Conservation (phyloP, 1,140 invertebrate species). For the Drosophila sturtevanti region DNA sequence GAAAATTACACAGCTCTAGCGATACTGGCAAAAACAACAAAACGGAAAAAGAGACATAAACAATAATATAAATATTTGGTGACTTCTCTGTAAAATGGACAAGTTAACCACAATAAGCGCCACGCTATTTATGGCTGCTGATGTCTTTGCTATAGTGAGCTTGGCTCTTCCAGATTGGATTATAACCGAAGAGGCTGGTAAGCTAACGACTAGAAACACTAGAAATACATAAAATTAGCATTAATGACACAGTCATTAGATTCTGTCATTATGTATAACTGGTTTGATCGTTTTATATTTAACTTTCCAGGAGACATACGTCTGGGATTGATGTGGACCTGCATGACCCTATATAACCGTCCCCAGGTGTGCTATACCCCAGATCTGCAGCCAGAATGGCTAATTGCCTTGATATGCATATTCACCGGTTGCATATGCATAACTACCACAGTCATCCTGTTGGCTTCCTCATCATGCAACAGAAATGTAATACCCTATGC, state of each 20-base stretch:
- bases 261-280: slow-evolving; percentile 1
- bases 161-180: slow-evolving; percentile 98
- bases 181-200: slow-evolving; percentile 93
- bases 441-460: slow-evolving; percentile 93
- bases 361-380: slow-evolving; percentile 94
- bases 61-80: background rate
- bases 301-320: slow-evolving; percentile 85
- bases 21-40: background rate
- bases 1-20: background rate
- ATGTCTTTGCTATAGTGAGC: slow-evolving; percentile 96
- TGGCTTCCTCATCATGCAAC: slow-evolving; percentile 95
- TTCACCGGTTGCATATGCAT: slow-evolving; percentile 96
- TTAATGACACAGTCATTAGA: slow-evolving; percentile 10
- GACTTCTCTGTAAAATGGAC: slow-evolving; percentile 86
- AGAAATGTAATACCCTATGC: slow-evolving; percentile 95
- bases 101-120: slow-evolving; percentile 96
- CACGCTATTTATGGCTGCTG: slow-evolving; percentile 94
- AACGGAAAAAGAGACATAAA: background rate
- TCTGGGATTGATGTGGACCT: slow-evolving; percentile 96
- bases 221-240: background rate
- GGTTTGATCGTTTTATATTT: background rate
- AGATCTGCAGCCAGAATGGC: slow-evolving; percentile 94
- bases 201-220: slow-evolving; percentile 85
- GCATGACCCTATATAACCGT: slow-evolving; percentile 95
- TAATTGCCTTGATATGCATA: slow-evolving; percentile 94